phyloP scores from a whole-genome alignment of 2,888 invertebrate genomes.

The Synanthedon andrenaeformis region DNA sequence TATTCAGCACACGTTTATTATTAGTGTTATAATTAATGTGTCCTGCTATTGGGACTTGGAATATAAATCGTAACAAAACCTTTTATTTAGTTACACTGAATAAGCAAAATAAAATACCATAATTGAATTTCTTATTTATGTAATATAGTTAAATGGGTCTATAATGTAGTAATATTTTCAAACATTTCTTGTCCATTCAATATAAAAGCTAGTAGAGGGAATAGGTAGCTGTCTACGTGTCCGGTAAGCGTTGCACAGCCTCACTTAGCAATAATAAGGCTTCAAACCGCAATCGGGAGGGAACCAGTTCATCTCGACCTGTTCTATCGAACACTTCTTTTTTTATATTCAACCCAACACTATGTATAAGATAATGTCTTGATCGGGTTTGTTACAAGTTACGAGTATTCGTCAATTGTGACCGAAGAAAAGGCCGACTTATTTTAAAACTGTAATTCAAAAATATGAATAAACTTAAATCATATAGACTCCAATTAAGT shows the following conservation, averaged over 20 bases:
- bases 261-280: conserved; percentile 22
- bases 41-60: no score
- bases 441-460: no score
- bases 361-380: background rate
- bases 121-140: background rate
- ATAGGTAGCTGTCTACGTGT: background rate
- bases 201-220: background rate
- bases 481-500: no score
- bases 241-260: background rate
- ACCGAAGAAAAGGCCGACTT: no score
- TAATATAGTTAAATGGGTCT: background rate
- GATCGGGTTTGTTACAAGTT: background rate
- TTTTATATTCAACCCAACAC: conserved; percentile 5
- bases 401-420: no score
- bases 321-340: conserved; percentile 22
- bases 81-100: background rate
- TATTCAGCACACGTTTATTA: no score
- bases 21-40: no score
- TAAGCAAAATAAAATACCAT: background rate
- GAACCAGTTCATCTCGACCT: conserved; percentile 33
- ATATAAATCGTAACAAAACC: background rate
- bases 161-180: background rate
- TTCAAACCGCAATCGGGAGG: conserved; percentile 46
- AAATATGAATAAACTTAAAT: no score
- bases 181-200: background rate